These are phyloP conservation scores for Pelagia noctiluca DNA, from an alignment of 30 jellyfish, hydroid and myxozoan species.

Conservation along the genomic window DNA sequence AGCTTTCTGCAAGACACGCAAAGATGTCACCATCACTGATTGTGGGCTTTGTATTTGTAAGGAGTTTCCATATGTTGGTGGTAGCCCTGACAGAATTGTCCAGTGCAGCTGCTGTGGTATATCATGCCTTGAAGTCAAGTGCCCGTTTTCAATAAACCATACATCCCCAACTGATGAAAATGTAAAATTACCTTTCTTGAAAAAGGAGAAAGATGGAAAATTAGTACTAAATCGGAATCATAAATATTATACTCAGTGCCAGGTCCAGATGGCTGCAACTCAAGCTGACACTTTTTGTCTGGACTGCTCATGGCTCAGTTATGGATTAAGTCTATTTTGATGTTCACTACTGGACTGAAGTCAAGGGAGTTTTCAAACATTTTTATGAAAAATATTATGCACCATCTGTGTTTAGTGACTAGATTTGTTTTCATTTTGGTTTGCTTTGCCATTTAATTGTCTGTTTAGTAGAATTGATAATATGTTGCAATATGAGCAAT, in stretches of 20 bases:
- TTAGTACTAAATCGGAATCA: constrained; percentile 12
- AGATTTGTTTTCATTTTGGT: background rate
- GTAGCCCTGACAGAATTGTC: constrained; percentile 24
- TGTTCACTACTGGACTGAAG: constrained; percentile 9
- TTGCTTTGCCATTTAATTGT: constrained; percentile 2
- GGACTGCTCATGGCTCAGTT: constrained; percentile 40
- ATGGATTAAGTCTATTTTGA: constrained; percentile 16
- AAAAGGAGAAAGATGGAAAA: constrained; percentile 2
- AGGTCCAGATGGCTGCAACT: constrained; percentile 66
- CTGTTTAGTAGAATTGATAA: constrained; percentile 1
- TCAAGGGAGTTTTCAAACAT: constrained; percentile 5
- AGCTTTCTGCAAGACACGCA: constrained; percentile 33
- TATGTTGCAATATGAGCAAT: background rate
- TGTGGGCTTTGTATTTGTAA: constrained; percentile 57
- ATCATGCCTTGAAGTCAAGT: constrained; percentile 40
- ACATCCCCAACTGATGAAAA: constrained; percentile 33
- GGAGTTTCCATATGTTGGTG: constrained; percentile 57
- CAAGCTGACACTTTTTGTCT: constrained; percentile 36
- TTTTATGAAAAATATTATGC: background rate
- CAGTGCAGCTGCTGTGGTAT: constrained; percentile 43
- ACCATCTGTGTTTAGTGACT: constrained; percentile 1
- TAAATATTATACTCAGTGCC: constrained; percentile 60
- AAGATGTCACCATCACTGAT: constrained; percentile 16
- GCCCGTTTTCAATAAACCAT: constrained; percentile 28
- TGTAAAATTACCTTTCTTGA: background rate